These are phyloP conservation scores for Apamea epomidion DNA, from an alignment of 2,888 invertebrate genomes.

Conservation along the genomic window DNA sequence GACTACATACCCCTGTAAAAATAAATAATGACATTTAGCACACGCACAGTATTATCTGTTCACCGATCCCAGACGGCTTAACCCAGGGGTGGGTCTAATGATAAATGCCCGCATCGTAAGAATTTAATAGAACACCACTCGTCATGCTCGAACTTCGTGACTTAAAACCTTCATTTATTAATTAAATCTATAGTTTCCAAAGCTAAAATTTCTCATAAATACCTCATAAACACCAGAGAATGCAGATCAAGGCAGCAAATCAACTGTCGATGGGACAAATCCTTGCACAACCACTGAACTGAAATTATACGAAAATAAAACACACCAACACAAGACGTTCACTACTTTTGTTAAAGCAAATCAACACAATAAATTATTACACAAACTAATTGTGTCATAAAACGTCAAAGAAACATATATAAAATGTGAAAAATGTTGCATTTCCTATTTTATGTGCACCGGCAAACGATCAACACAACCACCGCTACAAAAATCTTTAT, in stretches of 20 bases:
- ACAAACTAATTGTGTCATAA: constrained; percentile 82
- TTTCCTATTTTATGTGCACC: constrained; percentile 79
- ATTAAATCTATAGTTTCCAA: constrained; percentile 24
- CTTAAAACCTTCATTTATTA: constrained; percentile 37
- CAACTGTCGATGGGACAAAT: constrained; percentile 79
- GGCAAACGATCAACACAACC: constrained; percentile 79
- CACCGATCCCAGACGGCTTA: constrained; percentile 66
- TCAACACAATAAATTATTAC: constrained; percentile 75
- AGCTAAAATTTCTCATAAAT: constrained; percentile 66
- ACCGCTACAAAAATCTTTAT: constrained; percentile 81
- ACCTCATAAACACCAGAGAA: constrained; percentile 75
- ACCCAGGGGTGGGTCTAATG: constrained; percentile 69
- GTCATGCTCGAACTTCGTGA: constrained; percentile 45
- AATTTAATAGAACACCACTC: constrained; percentile 56
- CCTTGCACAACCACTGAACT: constrained; percentile 87
- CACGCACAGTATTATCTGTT: constrained; percentile 71
- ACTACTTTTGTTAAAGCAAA: constrained; percentile 74
- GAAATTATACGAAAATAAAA: constrained; percentile 82
- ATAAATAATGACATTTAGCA: constrained; percentile 70
- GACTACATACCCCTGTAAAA: constrained; percentile 50
- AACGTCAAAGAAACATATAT: constrained; percentile 79
- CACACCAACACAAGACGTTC: constrained; percentile 80
- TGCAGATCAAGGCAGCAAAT: constrained; percentile 71
- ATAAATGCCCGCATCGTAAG: constrained; percentile 73
- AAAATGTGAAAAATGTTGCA: constrained; percentile 81